These are phyloP conservation scores for Nasonovia ribisnigri DNA, from an alignment of 2,888 invertebrate species.

Conservation along the genomic window DNA sequence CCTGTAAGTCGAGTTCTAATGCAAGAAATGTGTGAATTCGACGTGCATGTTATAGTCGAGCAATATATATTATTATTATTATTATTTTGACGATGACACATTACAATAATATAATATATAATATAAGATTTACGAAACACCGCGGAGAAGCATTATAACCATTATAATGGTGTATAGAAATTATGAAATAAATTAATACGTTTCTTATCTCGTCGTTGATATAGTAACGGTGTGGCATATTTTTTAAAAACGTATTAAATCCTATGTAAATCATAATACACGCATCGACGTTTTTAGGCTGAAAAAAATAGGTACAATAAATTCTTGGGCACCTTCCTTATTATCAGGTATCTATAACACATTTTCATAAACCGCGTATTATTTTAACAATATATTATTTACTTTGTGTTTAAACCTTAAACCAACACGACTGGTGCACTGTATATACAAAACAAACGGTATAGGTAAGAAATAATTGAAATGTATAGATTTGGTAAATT, in stretches of 20 bases:
- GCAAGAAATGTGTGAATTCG: not conserved
- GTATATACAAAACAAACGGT: constrained; percentile 28
- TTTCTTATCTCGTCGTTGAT: constrained; percentile 21
- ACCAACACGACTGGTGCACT: not conserved
- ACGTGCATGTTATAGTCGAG: not conserved
- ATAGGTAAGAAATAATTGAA: not conserved
- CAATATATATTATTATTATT: not conserved
- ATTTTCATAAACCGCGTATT: constrained; percentile 18
- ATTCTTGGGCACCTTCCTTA: not conserved
- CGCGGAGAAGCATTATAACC: not conserved
- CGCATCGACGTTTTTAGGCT: constrained; percentile 17
- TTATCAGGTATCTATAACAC: not conserved
- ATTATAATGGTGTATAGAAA: not conserved
- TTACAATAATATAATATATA: not conserved
- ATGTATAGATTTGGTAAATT: not conserved
- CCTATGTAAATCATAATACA: constrained; percentile 2
- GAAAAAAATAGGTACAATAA: constrained; percentile 36
- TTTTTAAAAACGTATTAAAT: constrained; percentile 13
- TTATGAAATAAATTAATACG: not conserved
- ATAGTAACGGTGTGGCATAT: not conserved
- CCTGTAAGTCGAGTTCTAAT: not conserved
- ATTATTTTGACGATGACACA: not conserved
- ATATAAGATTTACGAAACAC: not conserved
- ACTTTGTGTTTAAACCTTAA: constrained; percentile 32
- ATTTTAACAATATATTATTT: constrained; percentile 38